Evolutionary conservation across 2,797 vertebrate genomes (phyloP).

Genomic region (Chanos chanos): DNA sequence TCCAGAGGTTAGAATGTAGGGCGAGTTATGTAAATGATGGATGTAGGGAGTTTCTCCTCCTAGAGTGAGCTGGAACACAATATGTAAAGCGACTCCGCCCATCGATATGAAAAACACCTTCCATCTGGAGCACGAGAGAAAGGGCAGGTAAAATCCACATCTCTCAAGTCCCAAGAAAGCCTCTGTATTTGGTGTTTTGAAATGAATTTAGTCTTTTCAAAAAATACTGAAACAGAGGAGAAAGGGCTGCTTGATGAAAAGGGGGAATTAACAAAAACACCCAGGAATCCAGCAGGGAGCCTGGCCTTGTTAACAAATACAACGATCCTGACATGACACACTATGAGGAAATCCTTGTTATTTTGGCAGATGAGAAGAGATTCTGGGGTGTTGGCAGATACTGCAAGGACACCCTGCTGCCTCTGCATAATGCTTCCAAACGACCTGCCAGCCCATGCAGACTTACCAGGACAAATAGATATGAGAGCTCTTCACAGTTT

Average conservation of each 20-base stretch:
- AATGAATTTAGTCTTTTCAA: no score
- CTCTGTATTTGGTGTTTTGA: no score
- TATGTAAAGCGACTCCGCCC: conserved; percentile 34
- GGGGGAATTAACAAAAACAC: not conserved
- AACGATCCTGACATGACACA: conserved; percentile 5
- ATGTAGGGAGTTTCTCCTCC: conserved; percentile 59
- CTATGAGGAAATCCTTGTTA: conserved; percentile 14
- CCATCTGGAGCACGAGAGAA: not conserved
- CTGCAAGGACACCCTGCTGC: conserved; percentile 20
- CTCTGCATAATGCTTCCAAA: conserved; percentile 12
- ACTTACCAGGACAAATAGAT: not conserved
- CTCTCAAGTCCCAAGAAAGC: no score
- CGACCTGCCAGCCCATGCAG: conserved; percentile 15
- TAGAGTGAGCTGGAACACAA: conserved; percentile 43
- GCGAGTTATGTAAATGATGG: conserved; percentile 67
- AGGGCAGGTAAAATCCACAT: not conserved
- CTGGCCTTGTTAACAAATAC: not conserved
- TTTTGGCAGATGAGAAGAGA: conserved; percentile 12
- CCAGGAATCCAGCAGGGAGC: not conserved
- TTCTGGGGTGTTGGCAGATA: not conserved
- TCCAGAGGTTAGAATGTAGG: conserved; percentile 59
- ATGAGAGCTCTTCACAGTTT: conserved; percentile 3
- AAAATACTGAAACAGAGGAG: no score
- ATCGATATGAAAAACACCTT: not conserved
- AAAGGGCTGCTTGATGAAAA: no score